Evolutionary conservation across 2,888 invertebrate species (phyloP).

Genomic region (Noctuana brunneofusca): DNA sequence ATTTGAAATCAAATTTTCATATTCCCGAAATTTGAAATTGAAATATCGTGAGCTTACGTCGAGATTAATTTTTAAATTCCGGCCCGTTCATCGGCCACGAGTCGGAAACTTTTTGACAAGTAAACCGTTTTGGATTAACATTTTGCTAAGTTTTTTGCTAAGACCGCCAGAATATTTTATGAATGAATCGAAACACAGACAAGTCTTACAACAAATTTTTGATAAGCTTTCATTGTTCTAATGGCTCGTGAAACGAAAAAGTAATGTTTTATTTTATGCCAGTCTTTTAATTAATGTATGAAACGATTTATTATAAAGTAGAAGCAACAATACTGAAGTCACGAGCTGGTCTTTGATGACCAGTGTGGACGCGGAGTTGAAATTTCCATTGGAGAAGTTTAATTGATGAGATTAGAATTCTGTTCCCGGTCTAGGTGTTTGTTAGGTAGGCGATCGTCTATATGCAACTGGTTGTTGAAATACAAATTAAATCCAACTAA

Average conservation of each 20-base stretch:
- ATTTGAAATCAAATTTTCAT: slow-evolving; percentile 60
- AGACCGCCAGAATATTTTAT: slow-evolving; percentile 13
- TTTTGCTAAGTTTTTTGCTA: slow-evolving; percentile 41
- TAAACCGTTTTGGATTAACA: slow-evolving; percentile 62
- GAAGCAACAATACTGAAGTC: not conserved
- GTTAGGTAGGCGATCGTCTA: too few species aligned
- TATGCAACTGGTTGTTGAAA: too few species aligned
- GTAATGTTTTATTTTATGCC: not conserved
- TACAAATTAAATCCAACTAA: too few species aligned
- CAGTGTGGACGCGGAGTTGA: too few species aligned
- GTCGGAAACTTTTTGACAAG: slow-evolving; percentile 68
- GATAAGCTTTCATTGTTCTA: slow-evolving; percentile 13
- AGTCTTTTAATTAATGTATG: not conserved
- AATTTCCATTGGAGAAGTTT: too few species aligned
- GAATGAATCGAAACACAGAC: slow-evolving; percentile 5
- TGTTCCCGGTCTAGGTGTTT: too few species aligned
- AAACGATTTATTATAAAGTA: not conserved
- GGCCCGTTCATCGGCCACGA: slow-evolving; percentile 56
- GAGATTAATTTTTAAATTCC: slow-evolving; percentile 63
- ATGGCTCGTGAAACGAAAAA: not conserved
- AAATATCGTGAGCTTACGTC: slow-evolving; percentile 44
- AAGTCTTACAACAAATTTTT: slow-evolving; percentile 7
- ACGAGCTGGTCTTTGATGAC: not conserved
- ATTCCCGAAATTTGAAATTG: slow-evolving; percentile 56
- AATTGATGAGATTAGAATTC: too few species aligned